Conservation (phyloP, 2,888 invertebrate genomes). For the Lycaena phlaeas region DNA sequence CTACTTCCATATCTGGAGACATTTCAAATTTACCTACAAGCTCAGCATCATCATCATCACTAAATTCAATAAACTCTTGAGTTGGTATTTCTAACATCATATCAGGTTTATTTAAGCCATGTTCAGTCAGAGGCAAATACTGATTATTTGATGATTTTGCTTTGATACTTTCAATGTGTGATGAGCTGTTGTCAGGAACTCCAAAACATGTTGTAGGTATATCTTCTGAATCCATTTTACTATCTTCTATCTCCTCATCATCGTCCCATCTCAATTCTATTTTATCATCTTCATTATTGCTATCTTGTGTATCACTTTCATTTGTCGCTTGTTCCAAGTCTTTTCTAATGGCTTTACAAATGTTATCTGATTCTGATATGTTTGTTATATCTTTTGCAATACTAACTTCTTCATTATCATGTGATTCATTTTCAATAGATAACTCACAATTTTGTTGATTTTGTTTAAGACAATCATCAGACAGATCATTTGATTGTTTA, state of each 20-base stretch:
- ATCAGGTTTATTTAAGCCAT: conserved; percentile 44
- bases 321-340: neutral
- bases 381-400: conserved; percentile 5
- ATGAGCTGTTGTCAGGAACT: neutral
- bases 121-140: conserved; percentile 20
- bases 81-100: conserved; percentile 55
- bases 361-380: neutral
- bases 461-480: no score
- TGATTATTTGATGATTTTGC: conserved; percentile 1
- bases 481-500: no score
- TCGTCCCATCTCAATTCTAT: conserved; percentile 42
- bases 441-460: neutral
- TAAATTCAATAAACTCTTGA: conserved; percentile 36
- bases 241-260: conserved; percentile 23
- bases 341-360: neutral
- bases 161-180: neutral
- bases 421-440: neutral
- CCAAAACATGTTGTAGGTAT: neutral
- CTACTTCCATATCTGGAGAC: conserved; percentile 21
- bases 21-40: conserved; percentile 15
- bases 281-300: conserved; percentile 29
- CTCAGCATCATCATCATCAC: conserved; percentile 27
- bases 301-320: conserved; percentile 5
- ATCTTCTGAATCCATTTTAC: neutral
- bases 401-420: neutral